Evolutionary conservation across 2,113 vertebrate genomes (phyloP), one percentile per base, ranked within the genome.

Genomic region (Corynorhinus townsendii): DNA sequence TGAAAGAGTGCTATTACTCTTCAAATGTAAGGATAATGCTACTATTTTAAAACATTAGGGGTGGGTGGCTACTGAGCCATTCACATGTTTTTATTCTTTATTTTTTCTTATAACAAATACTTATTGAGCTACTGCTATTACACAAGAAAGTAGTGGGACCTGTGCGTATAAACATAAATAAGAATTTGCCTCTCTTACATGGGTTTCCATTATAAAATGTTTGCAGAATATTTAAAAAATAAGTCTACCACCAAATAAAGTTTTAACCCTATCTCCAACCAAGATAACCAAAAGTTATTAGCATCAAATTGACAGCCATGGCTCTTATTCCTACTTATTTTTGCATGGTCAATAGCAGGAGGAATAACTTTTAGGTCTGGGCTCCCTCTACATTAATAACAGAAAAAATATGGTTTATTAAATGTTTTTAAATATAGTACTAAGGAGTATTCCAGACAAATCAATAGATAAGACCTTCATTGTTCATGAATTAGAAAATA

Each of bases 151-250:
- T 35, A 93, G 30, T 11, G 45, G 33, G 22, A 77, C 47, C 3
- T 84, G 3, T 56, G 12, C 6, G 40, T 73, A 68, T 28, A 87
- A 89, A 90, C 69, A 49, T 19, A 95, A 89, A 26, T 43, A 86
- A 81, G 5, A 38, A 3, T 59, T 24, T 80, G 40, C 6, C 16
- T 83, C 38, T 72, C 12, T 45, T 33, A 54, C 0, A 59, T 28
- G 17, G 40, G 3, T 80, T 94, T 86, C 17, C 40, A 28, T 97
- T 84, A 86, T 72, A 91, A 94, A 90, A 17, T 85, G 30, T n/a
- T 69, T 38, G 33, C 14, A 7, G 38, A 89, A 81, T 75, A 93
- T 71, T 69, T 56, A 43, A 88, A 92, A 91, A 81, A 94, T 80
- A 30, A 93, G 16, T 66, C n/a, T 72, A 7, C 19, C 3, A 90